phyloP scores from a whole-genome alignment of 2,113 vertebrate genomes.

The Misgurnus anguillicaudatus region DNA sequence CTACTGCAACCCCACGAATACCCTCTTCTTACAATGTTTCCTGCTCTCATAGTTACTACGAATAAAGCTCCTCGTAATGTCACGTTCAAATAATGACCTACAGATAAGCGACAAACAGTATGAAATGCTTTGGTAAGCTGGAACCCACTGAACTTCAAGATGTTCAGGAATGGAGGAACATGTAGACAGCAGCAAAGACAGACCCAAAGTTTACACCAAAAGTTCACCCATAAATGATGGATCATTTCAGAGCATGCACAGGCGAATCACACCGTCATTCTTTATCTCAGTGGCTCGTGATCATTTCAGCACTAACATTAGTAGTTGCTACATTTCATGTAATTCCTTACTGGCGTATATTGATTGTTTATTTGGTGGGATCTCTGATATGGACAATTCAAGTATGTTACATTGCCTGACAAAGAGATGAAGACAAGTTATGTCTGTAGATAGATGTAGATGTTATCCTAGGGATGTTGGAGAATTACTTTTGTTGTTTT shows the following conservation, averaged over 20 bases:
- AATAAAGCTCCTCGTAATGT: slow-evolving; percentile 1
- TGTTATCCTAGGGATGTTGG: not conserved
- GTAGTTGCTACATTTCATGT: no score
- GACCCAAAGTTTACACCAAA: slow-evolving; percentile 5
- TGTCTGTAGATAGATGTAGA: not conserved
- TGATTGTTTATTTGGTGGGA: not conserved
- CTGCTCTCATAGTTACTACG: slow-evolving; percentile 16
- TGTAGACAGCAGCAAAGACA: not conserved
- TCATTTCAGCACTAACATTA: no score
- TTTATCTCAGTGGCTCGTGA: not conserved
- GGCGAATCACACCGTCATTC: not conserved
- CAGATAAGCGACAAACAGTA: not conserved
- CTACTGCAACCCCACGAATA: slow-evolving; percentile 25
- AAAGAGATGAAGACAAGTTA: not conserved
- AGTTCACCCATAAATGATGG: not conserved
- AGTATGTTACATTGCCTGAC: not conserved
- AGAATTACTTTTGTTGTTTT: not conserved
- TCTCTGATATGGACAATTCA: not conserved
- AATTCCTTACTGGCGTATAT: not conserved
- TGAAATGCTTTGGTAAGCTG: not conserved
- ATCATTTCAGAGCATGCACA: not conserved
- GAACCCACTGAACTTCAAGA: not conserved
- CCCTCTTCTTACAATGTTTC: slow-evolving; percentile 26
- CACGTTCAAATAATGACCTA: slow-evolving; percentile 1
- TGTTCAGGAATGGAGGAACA: no score